Conservation (phyloP, 2,888 invertebrate genomes). For the Eristalis pertinax region DNA sequence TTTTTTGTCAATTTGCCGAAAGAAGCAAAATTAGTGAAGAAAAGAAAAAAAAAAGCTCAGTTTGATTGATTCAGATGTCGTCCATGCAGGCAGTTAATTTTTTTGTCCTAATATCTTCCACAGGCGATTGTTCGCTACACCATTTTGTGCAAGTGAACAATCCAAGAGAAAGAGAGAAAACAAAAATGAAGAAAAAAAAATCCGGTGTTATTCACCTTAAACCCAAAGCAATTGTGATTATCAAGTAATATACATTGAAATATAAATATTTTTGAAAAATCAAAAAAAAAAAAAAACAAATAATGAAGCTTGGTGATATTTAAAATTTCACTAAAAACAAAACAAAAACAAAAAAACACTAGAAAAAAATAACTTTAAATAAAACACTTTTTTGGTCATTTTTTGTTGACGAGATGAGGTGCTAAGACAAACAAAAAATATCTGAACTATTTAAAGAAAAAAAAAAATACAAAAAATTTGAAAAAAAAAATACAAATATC, state of each 20-base stretch:
- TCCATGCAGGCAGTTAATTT: not conserved
- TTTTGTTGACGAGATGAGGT: slow-evolving; percentile 64
- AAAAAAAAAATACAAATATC: not conserved
- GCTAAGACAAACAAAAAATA: slow-evolving; percentile 43
- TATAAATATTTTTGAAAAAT: slow-evolving; percentile 60
- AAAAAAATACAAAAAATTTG: slow-evolving; percentile 23
- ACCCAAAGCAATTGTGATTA: slow-evolving; percentile 73
- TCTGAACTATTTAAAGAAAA: not conserved
- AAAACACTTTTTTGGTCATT: slow-evolving; percentile 51
- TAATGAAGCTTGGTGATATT: slow-evolving; percentile 59
- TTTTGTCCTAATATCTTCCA: slow-evolving; percentile 61
- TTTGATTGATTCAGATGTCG: slow-evolving; percentile 14
- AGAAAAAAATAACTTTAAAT: slow-evolving; percentile 16
- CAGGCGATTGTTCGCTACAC: slow-evolving; percentile 47
- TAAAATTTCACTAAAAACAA: slow-evolving; percentile 67
- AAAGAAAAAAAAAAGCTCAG: slow-evolving; percentile 17
- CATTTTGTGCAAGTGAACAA: not conserved
- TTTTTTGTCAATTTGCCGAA: not conserved
- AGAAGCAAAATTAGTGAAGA: not conserved
- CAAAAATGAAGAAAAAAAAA: slow-evolving; percentile 8
- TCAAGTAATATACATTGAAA: slow-evolving; percentile 44
- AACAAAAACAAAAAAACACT: slow-evolving; percentile 13
- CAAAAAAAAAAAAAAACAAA: slow-evolving; percentile 23
- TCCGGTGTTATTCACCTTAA: slow-evolving; percentile 71
- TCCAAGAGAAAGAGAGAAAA: not conserved